Conservation (phyloP, 2,888 invertebrate genomes). For the Drosophila paramelanica region DNA sequence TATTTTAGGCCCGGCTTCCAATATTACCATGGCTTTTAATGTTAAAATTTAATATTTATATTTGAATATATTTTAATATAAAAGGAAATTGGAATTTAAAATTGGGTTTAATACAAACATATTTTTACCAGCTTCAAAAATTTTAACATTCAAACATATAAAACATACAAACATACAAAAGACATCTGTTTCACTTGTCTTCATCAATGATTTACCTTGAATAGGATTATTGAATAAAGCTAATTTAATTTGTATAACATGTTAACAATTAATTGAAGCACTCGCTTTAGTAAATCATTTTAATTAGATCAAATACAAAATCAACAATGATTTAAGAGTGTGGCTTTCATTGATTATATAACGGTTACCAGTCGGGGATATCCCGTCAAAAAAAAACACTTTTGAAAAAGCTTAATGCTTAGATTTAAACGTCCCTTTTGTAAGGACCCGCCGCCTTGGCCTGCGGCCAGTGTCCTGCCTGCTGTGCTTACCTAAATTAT, state of each 20-base stretch:
- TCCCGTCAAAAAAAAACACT: constrained; percentile 4
- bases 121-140: too few species aligned
- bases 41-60: too few species aligned
- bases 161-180: too few species aligned
- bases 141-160: too few species aligned
- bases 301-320: constrained; percentile 10
- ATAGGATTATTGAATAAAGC: background rate
- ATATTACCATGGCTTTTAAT: too few species aligned
- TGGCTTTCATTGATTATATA: constrained; percentile 3
- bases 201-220: background rate
- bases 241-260: background rate
- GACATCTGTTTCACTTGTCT: too few species aligned
- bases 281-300: constrained; percentile 7
- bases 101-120: too few species aligned
- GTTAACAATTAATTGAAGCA: constrained; percentile 13
- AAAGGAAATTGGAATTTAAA: too few species aligned
- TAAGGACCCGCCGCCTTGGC: background rate
- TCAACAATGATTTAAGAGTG: background rate
- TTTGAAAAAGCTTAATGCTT: constrained; percentile 25
- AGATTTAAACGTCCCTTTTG: constrained; percentile 12
- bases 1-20: too few species aligned
- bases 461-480: background rate
- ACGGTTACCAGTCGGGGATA: background rate
- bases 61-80: too few species aligned
- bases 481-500: constrained; percentile 25